Percentiles rank a stretch among this genome's conserved stretches.
Conservation (phyloP, 2,888 invertebrate species). For the Hipparchia semele region DNA sequence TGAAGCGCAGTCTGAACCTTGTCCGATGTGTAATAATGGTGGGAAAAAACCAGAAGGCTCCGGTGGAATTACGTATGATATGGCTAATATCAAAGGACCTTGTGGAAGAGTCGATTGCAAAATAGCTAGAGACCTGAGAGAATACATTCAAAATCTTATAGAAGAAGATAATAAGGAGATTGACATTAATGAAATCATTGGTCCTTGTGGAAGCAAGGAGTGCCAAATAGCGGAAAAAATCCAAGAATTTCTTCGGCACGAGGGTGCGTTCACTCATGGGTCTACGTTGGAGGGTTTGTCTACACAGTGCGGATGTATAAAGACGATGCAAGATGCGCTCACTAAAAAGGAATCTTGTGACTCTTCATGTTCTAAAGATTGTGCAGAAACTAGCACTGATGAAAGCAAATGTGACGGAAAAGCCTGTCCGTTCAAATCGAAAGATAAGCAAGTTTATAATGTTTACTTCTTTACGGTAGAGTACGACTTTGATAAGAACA, state of each 20-base stretch:
- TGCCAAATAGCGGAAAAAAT: constrained; percentile 70
- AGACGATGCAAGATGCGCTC: constrained; percentile 64
- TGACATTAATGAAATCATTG: constrained; percentile 62
- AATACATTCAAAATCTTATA: constrained; percentile 69
- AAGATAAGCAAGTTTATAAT: constrained; percentile 54
- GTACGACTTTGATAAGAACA: constrained; percentile 55
- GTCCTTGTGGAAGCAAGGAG: constrained; percentile 73
- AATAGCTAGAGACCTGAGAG: constrained; percentile 70
- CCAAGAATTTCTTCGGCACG: constrained; percentile 65
- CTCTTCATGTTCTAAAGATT: constrained; percentile 59
- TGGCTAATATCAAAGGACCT: constrained; percentile 73
- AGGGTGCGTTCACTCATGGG: constrained; percentile 60
- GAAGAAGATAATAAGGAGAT: constrained; percentile 68
- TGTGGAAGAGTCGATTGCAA: constrained; percentile 73
- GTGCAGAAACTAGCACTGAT: constrained; percentile 55
- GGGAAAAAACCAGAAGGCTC: constrained; percentile 49
- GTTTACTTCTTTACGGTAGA: constrained; percentile 74
- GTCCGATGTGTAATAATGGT: constrained; percentile 64
- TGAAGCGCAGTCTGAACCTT: constrained; percentile 61
- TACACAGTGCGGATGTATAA: constrained; percentile 72
- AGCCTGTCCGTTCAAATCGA: constrained; percentile 55
- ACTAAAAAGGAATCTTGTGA: constrained; percentile 54
- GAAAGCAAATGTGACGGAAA: constrained; percentile 55
- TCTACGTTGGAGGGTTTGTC: constrained; percentile 59
- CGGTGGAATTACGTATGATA: constrained; percentile 58